Evolutionary conservation across 2,888 invertebrate genomes (phyloP).

Genomic region (Aphidius colemani): DNA sequence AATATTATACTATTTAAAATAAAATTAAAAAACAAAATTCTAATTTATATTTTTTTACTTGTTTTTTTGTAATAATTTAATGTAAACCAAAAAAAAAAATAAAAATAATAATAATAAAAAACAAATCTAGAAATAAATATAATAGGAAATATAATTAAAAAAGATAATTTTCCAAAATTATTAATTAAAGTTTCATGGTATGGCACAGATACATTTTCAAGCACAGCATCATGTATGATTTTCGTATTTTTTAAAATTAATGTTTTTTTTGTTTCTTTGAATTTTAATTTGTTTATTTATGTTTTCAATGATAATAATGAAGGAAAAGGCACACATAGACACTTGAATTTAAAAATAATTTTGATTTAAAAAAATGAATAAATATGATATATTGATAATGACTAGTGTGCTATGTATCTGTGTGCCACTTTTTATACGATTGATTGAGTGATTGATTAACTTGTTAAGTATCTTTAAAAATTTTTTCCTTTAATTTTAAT

Average conservation of each 20-base stretch:
- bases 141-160: constrained; percentile 28
- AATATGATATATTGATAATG: constrained; percentile 26
- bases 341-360: constrained; percentile 7
- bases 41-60: constrained; percentile 19
- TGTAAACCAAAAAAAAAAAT: constrained; percentile 38
- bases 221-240: constrained; percentile 41
- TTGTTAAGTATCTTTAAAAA: constrained; percentile 28
- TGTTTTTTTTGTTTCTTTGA: not conserved
- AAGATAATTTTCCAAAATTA: constrained; percentile 9
- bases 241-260: not conserved
- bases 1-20: too few species aligned
- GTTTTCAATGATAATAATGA: constrained; percentile 13
- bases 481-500: constrained; percentile 30
- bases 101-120: constrained; percentile 30
- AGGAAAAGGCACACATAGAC: constrained; percentile 28
- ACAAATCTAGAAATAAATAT: constrained; percentile 22
- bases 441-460: constrained; percentile 22
- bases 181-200: constrained; percentile 43
- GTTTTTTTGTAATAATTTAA: constrained; percentile 35
- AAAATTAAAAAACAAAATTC: not conserved
- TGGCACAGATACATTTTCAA: constrained; percentile 57
- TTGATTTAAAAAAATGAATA: constrained; percentile 12
- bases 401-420: constrained; percentile 53
- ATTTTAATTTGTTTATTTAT: constrained; percentile 20
- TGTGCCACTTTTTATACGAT: constrained; percentile 48